Conservation (phyloP, 2,888 invertebrate species). For the Dysmachus trigonus region DNA sequence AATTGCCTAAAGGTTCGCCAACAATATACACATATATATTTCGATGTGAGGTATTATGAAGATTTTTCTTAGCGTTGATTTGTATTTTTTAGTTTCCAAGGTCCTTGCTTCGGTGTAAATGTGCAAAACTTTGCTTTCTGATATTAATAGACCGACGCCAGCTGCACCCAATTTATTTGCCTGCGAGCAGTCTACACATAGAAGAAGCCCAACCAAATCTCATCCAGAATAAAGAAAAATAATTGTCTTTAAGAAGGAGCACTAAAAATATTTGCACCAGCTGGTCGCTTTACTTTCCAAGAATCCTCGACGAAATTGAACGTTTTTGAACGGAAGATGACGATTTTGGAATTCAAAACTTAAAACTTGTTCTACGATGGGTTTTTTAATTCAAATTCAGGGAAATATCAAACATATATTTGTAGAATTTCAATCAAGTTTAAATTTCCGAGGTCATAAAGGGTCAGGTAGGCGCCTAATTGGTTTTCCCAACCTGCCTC, state of each 20-base stretch:
- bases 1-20: neutral
- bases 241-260: neutral
- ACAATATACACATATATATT: neutral
- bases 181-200: neutral
- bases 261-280: neutral
- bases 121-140: conserved; percentile 13
- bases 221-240: neutral
- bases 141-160: conserved; percentile 22
- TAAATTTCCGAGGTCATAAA: no score
- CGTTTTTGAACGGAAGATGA: neutral
- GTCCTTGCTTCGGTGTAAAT: neutral
- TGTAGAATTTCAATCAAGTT: no score
- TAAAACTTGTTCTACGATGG: neutral
- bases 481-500: no score
- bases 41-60: neutral
- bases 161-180: conserved; percentile 27
- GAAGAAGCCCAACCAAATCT: neutral
- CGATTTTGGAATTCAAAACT: neutral
- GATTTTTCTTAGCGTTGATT: neutral
- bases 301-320: neutral
- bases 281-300: neutral
- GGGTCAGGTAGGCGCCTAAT: no score
- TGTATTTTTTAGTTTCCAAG: neutral
- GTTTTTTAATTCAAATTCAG: neutral
- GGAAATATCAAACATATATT: neutral